A percentile compares a stretch with the other conserved stretches of the same genome.
Conservation (phyloP, 2,888 invertebrate genomes). For the Terebella lapidaria region DNA sequence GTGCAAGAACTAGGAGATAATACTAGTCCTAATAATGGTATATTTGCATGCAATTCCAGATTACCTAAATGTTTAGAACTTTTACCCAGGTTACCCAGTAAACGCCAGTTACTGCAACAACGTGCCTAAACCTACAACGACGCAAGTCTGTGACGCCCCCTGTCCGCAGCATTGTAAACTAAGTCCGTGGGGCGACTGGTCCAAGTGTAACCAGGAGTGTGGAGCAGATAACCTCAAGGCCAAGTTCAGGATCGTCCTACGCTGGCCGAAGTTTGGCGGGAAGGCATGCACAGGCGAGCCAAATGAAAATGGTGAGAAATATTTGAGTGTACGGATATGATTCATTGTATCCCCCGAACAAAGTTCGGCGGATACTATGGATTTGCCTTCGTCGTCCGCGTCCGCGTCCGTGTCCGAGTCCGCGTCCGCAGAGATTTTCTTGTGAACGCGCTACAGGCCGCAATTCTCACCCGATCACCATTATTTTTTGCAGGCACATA, state of each 20-base stretch:
- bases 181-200: slow-evolving; percentile 14
- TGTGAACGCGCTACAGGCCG: too few relatives aligned
- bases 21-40: neutral
- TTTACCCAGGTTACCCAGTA: slow-evolving; percentile 13
- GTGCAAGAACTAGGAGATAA: neutral
- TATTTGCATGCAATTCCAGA: neutral
- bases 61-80: neutral
- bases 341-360: too few relatives aligned
- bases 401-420: too few relatives aligned
- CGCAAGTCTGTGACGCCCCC: slow-evolving; percentile 4
- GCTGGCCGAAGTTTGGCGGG: slow-evolving; percentile 10
- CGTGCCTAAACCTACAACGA: neutral
- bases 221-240: slow-evolving; percentile 7
- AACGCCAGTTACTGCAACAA: slow-evolving; percentile 8
- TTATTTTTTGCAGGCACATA: too few relatives aligned
- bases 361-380: too few relatives aligned
- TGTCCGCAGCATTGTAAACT: slow-evolving; percentile 18
- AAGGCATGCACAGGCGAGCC: slow-evolving; percentile 8
- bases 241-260: slow-evolving; percentile 3
- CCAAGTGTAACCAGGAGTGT: slow-evolving; percentile 15
- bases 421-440: too few relatives aligned
- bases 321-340: too few relatives aligned
- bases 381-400: too few relatives aligned
- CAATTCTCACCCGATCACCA: too few relatives aligned
- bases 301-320: slow-evolving; percentile 10